Percentiles rank a stretch among this genome's conserved stretches.
Evolutionary conservation across 2,888 invertebrate genomes (phyloP).

Genomic region (Ecliptopera silaceata): DNA sequence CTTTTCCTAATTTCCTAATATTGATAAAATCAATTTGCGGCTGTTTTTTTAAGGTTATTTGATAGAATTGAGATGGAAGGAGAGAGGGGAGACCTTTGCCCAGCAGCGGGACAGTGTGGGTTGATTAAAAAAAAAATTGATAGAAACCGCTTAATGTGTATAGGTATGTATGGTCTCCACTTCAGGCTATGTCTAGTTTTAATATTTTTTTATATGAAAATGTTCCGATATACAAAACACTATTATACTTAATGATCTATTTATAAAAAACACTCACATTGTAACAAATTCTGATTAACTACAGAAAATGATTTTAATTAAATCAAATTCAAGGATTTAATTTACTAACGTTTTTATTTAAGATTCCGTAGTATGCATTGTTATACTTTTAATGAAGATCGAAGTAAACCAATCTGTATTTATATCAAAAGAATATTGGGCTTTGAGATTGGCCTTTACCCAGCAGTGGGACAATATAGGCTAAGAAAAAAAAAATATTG

Average conservation of each 20-base stretch:
- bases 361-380: conserved; percentile 9
- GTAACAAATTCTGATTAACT: conserved; percentile 72
- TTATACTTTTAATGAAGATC: not conserved
- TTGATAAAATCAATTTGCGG: no score
- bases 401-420: not conserved
- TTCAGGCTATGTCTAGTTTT: conserved; percentile 8
- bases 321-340: not conserved
- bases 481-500: no score
- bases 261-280: conserved; percentile 73
- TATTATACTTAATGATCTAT: conserved; percentile 67
- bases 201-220: conserved; percentile 45
- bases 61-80: no score
- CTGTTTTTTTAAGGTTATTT: no score
- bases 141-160: no score
- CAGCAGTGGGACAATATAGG: no score
- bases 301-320: conserved; percentile 36
- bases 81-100: no score
- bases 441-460: no score
- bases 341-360: not conserved
- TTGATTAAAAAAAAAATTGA: no score
- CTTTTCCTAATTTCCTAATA: no score
- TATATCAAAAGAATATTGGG: not conserved
- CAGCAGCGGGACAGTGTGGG: no score
- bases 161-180: not conserved
- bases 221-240: conserved; percentile 73